These are phyloP conservation scores for Cylindroiulus punctatus DNA, from an alignment of 2,888 invertebrate genomes.

Conservation along the genomic window DNA sequence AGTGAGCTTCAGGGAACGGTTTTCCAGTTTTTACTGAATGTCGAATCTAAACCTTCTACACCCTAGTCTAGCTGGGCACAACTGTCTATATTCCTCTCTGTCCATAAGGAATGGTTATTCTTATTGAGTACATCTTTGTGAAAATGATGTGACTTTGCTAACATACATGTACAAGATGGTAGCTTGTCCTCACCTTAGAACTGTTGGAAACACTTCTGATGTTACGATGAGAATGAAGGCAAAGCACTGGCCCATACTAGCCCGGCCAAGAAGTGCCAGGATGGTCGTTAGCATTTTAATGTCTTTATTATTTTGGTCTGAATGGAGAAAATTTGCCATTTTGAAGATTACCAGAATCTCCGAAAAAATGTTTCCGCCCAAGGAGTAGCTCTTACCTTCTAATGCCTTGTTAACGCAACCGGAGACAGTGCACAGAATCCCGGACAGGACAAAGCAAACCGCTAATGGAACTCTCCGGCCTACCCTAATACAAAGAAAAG, in stretches of 20 bases:
- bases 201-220: slow-evolving; percentile 65
- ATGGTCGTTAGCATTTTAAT: slow-evolving; percentile 17
- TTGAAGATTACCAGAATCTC: neutral
- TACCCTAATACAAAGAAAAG: slow-evolving; percentile 52
- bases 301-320: neutral
- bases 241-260: slow-evolving; percentile 68
- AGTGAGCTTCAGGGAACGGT: neutral
- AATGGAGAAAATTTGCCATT: neutral
- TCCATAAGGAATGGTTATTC: too few species aligned
- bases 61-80: too few species aligned
- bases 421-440: slow-evolving; percentile 55
- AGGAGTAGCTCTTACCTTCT: neutral
- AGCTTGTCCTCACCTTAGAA: slow-evolving; percentile 56
- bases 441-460: slow-evolving; percentile 54
- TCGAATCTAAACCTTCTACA: too few species aligned
- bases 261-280: slow-evolving; percentile 64
- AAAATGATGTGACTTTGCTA: too few species aligned
- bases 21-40: too few species aligned
- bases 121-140: too few species aligned
- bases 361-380: neutral
- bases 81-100: too few species aligned
- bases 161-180: too few species aligned
- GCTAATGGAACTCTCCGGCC: slow-evolving; percentile 55
- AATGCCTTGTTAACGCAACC: neutral
- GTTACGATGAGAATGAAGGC: slow-evolving; percentile 66